Conservation (phyloP, 2,797 vertebrate genomes). For the Enteromius treurensis region DNA sequence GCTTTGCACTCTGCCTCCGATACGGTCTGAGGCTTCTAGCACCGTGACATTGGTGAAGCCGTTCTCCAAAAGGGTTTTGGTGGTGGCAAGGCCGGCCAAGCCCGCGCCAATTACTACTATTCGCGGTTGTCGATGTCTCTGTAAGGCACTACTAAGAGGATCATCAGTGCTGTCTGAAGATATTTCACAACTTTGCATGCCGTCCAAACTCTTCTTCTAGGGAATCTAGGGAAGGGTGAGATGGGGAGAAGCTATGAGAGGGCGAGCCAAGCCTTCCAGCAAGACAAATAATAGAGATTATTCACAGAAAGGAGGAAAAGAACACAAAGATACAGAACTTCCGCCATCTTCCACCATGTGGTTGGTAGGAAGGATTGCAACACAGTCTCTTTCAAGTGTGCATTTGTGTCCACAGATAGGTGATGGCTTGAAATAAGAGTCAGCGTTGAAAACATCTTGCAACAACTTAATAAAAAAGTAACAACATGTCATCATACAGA, state of each 20-base stretch:
- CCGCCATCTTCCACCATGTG: constrained; percentile 1
- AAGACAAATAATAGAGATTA: constrained; percentile 13
- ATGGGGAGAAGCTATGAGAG: constrained; percentile 14
- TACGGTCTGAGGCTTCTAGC: constrained; percentile 92
- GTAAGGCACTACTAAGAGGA: constrained; percentile 94
- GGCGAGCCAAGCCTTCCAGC: not conserved
- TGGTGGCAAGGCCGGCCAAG: constrained; percentile 93
- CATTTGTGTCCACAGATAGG: not conserved
- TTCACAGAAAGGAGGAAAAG: not conserved
- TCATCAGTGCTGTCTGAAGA: constrained; percentile 99
- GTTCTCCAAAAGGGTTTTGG: constrained; percentile 89
- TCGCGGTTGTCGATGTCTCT: constrained; percentile 93
- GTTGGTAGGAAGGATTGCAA: constrained; percentile 16
- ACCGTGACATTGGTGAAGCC: constrained; percentile 97
- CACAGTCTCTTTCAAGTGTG: constrained; percentile 14
- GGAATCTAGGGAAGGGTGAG: constrained; percentile 77
- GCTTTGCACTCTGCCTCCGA: constrained; percentile 95
- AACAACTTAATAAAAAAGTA: not conserved
- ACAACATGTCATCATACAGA: constrained; percentile 1
- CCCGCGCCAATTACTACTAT: constrained; percentile 97
- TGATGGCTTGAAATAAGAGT: not conserved
- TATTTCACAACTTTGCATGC: constrained; percentile 99
- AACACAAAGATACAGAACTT: constrained; percentile 18
- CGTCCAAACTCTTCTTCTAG: constrained; percentile 95
- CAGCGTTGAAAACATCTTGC: not conserved